Base-by-base conservation (phyloP, 2,888 invertebrate genomes). In the Tuberolachnus salignus region DNA sequence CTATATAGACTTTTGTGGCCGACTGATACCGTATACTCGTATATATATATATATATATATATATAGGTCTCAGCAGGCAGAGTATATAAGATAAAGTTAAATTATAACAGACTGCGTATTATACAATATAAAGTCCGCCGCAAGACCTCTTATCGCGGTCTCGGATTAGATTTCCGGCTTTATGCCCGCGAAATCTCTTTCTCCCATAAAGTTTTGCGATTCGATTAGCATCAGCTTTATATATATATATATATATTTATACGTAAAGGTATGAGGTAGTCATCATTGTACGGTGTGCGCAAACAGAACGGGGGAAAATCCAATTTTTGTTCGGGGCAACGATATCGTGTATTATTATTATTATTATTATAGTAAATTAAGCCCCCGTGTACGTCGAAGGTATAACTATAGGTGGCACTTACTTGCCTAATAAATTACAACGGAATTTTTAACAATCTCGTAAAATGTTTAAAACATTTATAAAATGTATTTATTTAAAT, bases 131-230 rank as follows among this genome's bases (percentile, higher is more conserved):
- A 6, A 34, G 34, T 3, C 34, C 6, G 3, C 34, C 6, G 34
- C 34, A 21, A 21, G 19, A 69, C 34, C 19, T 21, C 69, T 53
- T 70, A 70, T 55, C 70, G 42, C 21, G 55, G 70, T 70, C 6
- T 16, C 10, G 42, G 21, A 55, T 21, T 2, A 21, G 26, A 4
- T 1, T 0, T 23, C 16, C 51, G 11, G 19, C 53, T 21, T 53
- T 69, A 34, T 6, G 3, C 34, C 3, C 42, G 59, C n/a, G 26
- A 67, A 67, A 67, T 19, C 21, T 23, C 11, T n/a, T 55, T 34
- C 21, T 34, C 42, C 44, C 70, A 16, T 3, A 55, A 70, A 70
- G 70, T 70, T 70, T 55, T 16, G 14, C 16, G 6, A 55, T 70
- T 55, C 55, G 55, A 70, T 70, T 70, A 21, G 34, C 19, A 44